Conservation (phyloP, 23 tunicate genomes). For the Trididemnum miniatum region DNA sequence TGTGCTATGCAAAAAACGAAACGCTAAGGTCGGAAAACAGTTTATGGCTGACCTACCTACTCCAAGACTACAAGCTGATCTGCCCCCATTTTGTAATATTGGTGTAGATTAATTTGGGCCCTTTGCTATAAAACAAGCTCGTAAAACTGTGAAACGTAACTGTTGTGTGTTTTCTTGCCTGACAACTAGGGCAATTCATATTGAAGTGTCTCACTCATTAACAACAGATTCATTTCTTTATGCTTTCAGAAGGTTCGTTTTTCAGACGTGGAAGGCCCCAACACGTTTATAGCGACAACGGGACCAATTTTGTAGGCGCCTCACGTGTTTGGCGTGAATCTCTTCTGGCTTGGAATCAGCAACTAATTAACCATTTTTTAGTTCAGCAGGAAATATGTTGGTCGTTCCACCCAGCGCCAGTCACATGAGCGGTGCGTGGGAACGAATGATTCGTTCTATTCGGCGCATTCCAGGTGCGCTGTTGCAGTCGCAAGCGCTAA, state of each 20-base stretch:
- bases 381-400: not conserved
- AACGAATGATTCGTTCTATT: slow-evolving; percentile 20
- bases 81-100: no score
- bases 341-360: not conserved
- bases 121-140: no score
- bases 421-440: slow-evolving; percentile 36
- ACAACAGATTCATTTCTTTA: not conserved
- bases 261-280: not conserved
- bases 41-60: no score
- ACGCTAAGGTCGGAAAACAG: no score
- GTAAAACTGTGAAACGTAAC: no score
- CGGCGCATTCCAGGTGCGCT: not conserved
- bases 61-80: no score
- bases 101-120: no score
- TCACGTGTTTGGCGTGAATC: not conserved
- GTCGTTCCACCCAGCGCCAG: slow-evolving; percentile 22
- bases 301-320: slow-evolving; percentile 4
- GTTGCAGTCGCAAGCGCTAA: not conserved
- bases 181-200: no score
- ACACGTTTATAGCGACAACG: not conserved
- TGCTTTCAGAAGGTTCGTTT: not conserved
- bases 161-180: no score
- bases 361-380: not conserved
- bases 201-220: not conserved
- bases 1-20: no score